These are phyloP conservation scores for Syrrhaptes paradoxus DNA, from an alignment of 2,113 vertebrate species.

Conservation along the genomic window DNA sequence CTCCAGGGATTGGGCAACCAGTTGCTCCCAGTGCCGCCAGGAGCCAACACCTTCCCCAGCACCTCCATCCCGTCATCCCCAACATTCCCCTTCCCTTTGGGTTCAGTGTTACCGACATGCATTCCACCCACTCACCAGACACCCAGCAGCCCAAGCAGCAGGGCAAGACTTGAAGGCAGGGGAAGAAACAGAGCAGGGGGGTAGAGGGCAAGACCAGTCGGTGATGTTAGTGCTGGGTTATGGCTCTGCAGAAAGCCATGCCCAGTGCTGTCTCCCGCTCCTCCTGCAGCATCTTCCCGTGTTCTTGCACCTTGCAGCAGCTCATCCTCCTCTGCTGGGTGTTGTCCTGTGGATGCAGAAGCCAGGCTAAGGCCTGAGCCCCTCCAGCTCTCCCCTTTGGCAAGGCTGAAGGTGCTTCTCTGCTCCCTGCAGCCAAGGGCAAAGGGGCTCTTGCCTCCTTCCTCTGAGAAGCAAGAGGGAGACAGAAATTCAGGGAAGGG, in stretches of 20 bases:
- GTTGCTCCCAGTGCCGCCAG: not conserved
- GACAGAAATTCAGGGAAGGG: not conserved
- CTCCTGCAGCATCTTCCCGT: not conserved
- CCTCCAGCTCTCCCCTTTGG: not conserved
- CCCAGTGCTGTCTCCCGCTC: not conserved
- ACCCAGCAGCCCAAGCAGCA: not conserved
- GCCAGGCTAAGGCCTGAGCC: not conserved
- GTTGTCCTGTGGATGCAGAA: not conserved
- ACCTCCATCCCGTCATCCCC: not conserved
- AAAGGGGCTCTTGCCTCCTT: not conserved
- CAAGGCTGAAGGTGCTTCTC: not conserved
- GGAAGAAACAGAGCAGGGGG: not conserved
- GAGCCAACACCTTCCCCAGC: not conserved
- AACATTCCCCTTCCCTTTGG: not conserved
- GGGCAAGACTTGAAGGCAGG: not conserved
- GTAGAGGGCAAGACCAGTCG: not conserved
- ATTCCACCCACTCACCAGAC: not conserved
- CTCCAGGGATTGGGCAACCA: not conserved
- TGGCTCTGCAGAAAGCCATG: accelerated
- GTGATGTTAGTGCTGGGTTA: accelerated
- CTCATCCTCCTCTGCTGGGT: not conserved
- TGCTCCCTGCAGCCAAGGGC: not conserved
- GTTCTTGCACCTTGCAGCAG: not conserved
- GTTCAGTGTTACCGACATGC: no score
- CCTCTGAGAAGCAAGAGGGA: not conserved